phyloP scores from a whole-genome alignment of 2,797 vertebrate genomes.

The Ceryle rudis region DNA sequence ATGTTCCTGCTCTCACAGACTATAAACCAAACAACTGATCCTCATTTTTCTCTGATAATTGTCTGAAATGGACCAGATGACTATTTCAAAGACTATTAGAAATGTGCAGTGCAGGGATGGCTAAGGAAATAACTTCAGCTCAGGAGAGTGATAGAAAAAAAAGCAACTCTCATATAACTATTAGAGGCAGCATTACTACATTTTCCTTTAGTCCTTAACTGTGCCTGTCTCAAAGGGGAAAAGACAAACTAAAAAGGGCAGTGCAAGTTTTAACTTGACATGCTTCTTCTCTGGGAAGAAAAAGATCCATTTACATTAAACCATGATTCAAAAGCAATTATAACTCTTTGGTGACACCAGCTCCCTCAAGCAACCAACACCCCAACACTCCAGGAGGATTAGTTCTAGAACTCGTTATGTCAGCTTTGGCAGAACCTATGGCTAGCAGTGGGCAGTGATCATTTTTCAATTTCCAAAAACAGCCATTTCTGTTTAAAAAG shows the following conservation, averaged over 20 bases:
- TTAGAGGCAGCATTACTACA: not conserved
- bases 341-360: slow-evolving; percentile 7
- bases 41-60: not conserved
- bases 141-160: not conserved
- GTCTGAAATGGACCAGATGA: not conserved
- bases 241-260: not conserved
- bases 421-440: not conserved
- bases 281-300: not conserved
- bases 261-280: not conserved
- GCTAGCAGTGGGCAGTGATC: not conserved
- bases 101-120: not conserved
- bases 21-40: not conserved
- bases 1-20: not conserved
- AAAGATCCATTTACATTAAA: not conserved
- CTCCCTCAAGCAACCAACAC: slow-evolving; percentile 45
- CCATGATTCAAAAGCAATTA: slow-evolving; percentile 51
- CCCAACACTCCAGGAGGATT: not conserved
- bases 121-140: not conserved
- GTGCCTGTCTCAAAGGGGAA: not conserved
- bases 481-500: not conserved
- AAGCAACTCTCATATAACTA: not conserved
- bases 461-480: not conserved
- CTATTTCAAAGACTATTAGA: not conserved
- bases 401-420: not conserved
- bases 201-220: not conserved